Evolutionary conservation across 2,113 vertebrate species (phyloP), one percentile per base, ranked within the genome.

Genomic region (Daphoenositta chrysoptera): DNA sequence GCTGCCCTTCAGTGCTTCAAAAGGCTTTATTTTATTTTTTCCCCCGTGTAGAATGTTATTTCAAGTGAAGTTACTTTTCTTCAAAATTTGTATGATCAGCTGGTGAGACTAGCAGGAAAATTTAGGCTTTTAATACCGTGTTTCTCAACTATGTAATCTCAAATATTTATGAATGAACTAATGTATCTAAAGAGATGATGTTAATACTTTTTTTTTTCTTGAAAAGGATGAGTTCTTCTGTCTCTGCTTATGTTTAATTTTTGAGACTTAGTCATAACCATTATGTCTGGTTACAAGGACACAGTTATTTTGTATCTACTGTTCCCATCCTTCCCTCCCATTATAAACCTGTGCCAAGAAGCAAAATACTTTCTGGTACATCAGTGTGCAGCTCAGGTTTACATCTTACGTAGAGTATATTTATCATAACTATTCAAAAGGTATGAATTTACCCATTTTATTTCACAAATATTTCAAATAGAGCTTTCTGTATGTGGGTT

Each of bases 251-350:
- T 10, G 13, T 88, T 70, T 76, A 28, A 6, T 64, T 89, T 94
- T 77, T 64, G 45, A 51, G 48, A 58, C 19, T 54, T 58, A 39
- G 44, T 19, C 26, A 27, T 53, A 42, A 40, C 10, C 23, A 15
- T 66, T 50, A 16, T 68, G 58, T 89, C 27, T 60, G 40, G 35
- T 77, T 76, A 48, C 31, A 69, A n/a, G 9, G 11, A 64, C 8
- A 28, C 24, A 72, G 19, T 22, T 77, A 56, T 24, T 93, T 69
- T 66, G 7, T 39, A 45, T 63, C 20, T 85, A 2, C 17, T 64
- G 2, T 83, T 12, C 15, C 14, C 8, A 4, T 44, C 12, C 14
- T 8, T 3, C 3, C 4, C 2, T 15, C 5, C 4, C 5, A 2
- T 20, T 39, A 22, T 33, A 27, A 79, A 50, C 19, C 23, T 31